phyloP scores from a whole-genome alignment of 2,888 invertebrate species.

The Drosophila antonietae region DNA sequence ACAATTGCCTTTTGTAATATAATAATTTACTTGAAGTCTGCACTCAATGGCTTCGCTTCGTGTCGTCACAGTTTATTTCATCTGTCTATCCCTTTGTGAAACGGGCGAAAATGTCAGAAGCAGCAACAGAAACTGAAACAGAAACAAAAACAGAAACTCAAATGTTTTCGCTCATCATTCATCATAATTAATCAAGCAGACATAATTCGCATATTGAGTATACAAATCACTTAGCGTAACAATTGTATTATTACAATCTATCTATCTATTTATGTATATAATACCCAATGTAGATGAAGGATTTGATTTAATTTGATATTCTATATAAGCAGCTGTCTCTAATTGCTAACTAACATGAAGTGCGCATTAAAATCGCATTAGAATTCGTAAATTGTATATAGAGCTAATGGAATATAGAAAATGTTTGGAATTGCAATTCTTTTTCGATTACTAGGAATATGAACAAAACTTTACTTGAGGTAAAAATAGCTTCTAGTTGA shows the following conservation, averaged over 20 bases:
- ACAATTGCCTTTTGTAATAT: slow-evolving; percentile 42
- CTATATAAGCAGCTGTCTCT: not conserved
- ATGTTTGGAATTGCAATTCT: not conserved
- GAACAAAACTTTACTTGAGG: not conserved
- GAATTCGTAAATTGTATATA: not conserved
- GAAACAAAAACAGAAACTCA: too few species aligned
- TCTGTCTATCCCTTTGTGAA: slow-evolving; percentile 34
- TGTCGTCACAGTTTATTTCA: slow-evolving; percentile 29
- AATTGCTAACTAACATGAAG: not conserved
- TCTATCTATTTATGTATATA: not conserved
- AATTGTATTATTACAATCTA: not conserved
- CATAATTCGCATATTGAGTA: slow-evolving; percentile 27
- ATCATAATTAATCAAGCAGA: slow-evolving; percentile 45
- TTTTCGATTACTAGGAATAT: not conserved
- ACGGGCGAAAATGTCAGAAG: slow-evolving; percentile 24
- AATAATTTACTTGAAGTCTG: slow-evolving; percentile 49
- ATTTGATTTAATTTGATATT: not conserved
- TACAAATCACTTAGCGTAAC: not conserved
- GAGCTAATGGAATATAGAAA: not conserved
- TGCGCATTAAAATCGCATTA: slow-evolving; percentile 21
- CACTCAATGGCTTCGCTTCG: slow-evolving; percentile 45
- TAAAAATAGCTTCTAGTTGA: not conserved
- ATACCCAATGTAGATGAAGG: not conserved
- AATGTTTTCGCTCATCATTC: slow-evolving; percentile 35
- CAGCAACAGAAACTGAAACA: slow-evolving; percentile 29